Evolutionary conservation across 2,797 vertebrate genomes (phyloP), one percentile per base, ranked within the genome.

Genomic region (Pteropus rufus): DNA sequence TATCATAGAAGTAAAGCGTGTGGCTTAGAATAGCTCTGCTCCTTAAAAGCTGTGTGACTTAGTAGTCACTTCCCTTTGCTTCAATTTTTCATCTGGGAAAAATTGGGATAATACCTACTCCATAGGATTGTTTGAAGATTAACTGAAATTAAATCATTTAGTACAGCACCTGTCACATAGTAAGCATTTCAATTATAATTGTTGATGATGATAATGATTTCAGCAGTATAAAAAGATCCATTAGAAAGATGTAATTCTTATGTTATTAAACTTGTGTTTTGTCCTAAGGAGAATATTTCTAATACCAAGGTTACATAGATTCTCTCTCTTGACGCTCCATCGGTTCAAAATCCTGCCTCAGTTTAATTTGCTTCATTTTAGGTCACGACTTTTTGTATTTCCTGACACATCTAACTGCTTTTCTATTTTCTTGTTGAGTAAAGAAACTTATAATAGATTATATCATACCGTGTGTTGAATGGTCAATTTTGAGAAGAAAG

Each of bases 371-470:
- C 39, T 89, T 91, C 34, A 83, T 86, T 92, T 65, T 24, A 91
- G 75, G 62, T 54, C 12, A 56, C 15, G 10, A 31, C 7, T 60
- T 93, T 89, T 92, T 49, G 0, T 46, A 89, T 86, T 77, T 96
- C 56, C 72, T 96, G 76, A 80, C 76, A 92, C 41, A 26, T 91
- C 62, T 70, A 79, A 96, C n/a, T 88, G 54, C 31, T 34, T 94
- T 77, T 67, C 86, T 91, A 16, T 89, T 83, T 94, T 83, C 69
- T 91, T 93, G 67, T 85, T 79, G 54, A 54, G 72, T 60, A n/a
- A 84, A 93, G 58, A 75, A 67, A 91, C 52, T 56, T 82, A 91
- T 19, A 64, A 87, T 60, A 83, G 41, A 19, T 26, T 85, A 10
- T 44, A 64, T 60, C 19, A 46, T 9, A 60, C 23, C 49, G 36